Base-by-base conservation (phyloP, 1,140 invertebrate species). In the Hycleus cichorii region DNA sequence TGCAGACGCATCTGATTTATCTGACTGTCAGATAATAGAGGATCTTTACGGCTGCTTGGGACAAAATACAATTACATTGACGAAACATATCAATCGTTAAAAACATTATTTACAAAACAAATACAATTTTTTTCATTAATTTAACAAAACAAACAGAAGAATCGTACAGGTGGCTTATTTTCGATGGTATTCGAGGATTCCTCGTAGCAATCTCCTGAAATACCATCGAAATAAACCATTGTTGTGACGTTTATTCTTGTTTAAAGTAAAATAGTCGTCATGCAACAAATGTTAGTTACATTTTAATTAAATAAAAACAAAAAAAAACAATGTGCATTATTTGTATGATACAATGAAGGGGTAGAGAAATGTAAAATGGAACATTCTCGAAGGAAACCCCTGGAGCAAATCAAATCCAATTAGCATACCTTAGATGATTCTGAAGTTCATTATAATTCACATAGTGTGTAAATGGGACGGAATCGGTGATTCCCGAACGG, bases 381-480 rank as follows among this genome's bases (percentile, higher is more conserved):
- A 18, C 18, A 18, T 18, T 18, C 18, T 18, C 18, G 18, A 18
- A 18, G 2, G 18, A 18, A 18, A 32, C 32, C 32, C 32, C 32
- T 32, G 32, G 4, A 7, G 7, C 32, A 32, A 32, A 4, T 7
- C 32, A 32, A 32, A 4, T 5, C 4, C 4, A 32, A 32, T 5
- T 44, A 4, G 75, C 76, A 82, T 76, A 87, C 85, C 83, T 86
- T 56, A 89, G 74, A 71, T 88, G 88, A 63, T 86, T 86, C 71
- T 90, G 88, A 69, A 91, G 83, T 75, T 91, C 88, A 72, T 90
- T 85, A 67, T 90, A 90, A 71, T 91, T 91, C 39, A 88, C 86
- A 67, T 91, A 90, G 69, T 91, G 88, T 53, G 86, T 86, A 69
- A 87, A 80, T 64, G 83, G 81, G 68, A 81, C 70, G 1, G 79